A percentile compares a stretch with the other conserved stretches of the same genome.
Evolutionary conservation across 2,797 vertebrate species (phyloP).

Genomic region (Epinephelus awoara): DNA sequence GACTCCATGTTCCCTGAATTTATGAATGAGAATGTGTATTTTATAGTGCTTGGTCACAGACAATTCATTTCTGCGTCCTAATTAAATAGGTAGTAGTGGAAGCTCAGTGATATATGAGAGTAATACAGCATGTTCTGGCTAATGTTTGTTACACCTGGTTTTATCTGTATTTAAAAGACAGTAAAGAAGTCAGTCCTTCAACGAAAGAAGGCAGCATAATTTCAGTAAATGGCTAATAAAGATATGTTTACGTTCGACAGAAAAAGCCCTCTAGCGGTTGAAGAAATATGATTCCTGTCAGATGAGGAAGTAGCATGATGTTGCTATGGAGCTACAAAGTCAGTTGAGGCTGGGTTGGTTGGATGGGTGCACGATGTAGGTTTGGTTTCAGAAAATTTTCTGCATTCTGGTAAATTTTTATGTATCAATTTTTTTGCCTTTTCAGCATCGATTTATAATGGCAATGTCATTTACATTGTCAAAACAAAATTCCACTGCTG

Average conservation of each 20-base stretch:
- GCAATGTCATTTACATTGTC: no score
- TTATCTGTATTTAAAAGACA: no score
- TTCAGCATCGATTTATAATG: no score
- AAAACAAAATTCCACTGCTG: no score
- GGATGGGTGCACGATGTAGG: no score
- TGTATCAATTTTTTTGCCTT: no score
- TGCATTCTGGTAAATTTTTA: no score
- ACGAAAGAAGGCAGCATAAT: no score
- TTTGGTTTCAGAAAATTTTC: no score
- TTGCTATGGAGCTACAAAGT: not conserved
- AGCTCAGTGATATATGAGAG: not conserved
- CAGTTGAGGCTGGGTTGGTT: not conserved
- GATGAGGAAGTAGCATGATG: no score
- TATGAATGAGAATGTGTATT: slow-evolving; percentile 39
- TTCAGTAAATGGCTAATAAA: not conserved
- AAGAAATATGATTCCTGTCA: not conserved
- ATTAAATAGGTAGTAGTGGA: not conserved
- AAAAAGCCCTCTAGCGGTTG: not conserved
- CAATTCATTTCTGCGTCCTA: not conserved
- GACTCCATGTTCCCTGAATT: slow-evolving; percentile 13
- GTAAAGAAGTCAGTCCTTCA: no score
- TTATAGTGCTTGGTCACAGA: slow-evolving; percentile 10
- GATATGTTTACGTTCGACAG: not conserved
- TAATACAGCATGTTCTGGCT: not conserved
- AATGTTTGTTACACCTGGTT: no score